Conservation (phyloP, 2,888 invertebrate species). For the Epicampocera succincta region DNA sequence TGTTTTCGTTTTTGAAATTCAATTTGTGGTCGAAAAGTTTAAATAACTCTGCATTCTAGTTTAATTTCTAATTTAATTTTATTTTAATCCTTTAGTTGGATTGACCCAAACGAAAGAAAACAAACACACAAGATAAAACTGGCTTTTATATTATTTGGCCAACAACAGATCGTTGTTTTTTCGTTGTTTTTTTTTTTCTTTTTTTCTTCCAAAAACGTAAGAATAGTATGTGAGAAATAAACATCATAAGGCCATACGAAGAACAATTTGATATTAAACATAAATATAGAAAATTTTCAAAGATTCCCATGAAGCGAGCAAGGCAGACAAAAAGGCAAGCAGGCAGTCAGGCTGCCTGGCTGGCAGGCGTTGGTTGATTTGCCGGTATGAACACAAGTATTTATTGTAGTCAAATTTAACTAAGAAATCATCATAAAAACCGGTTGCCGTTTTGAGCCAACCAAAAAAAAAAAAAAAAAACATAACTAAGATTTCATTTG, state of each 20-base stretch:
- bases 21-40: no score
- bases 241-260: slow-evolving; percentile 45
- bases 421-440: slow-evolving; percentile 66
- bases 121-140: neutral
- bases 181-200: neutral
- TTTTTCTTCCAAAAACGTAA: neutral
- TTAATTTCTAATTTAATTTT: slow-evolving; percentile 33
- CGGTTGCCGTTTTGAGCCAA: slow-evolving; percentile 58
- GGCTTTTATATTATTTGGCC: slow-evolving; percentile 27
- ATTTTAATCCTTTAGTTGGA: slow-evolving; percentile 3
- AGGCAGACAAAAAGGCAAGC: slow-evolving; percentile 13
- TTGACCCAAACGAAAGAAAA: slow-evolving; percentile 43
- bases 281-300: slow-evolving; percentile 38
- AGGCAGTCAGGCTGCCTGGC: slow-evolving; percentile 33
- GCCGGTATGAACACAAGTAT: slow-evolving; percentile 56
- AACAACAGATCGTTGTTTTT: slow-evolving; percentile 6
- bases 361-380: slow-evolving; percentile 62
- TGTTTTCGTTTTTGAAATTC: no score
- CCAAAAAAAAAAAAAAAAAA: no score
- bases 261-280: slow-evolving; percentile 9
- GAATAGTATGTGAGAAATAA: slow-evolving; percentile 54
- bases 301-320: slow-evolving; percentile 25
- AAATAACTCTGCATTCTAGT: slow-evolving; percentile 10
- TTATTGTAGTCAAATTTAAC: slow-evolving; percentile 65
- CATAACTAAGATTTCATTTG: slow-evolving; percentile 59